Evolutionary conservation across 2,888 invertebrate genomes (phyloP).

Genomic region (Elysia crispata): DNA sequence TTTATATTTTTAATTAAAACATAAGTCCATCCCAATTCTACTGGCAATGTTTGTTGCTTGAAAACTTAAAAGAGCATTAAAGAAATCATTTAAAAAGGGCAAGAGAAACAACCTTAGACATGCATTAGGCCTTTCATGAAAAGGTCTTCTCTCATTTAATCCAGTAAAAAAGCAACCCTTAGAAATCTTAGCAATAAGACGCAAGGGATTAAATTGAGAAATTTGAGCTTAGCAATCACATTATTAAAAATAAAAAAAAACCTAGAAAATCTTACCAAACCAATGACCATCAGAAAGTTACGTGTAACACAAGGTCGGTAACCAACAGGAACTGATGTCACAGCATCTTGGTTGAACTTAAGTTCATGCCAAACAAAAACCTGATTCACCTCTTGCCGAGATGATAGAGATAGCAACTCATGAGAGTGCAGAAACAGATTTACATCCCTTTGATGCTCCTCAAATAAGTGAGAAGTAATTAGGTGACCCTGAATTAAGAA

Average conservation of each 20-base stretch:
- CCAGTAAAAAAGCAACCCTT: no score
- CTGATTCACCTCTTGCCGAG: constrained; percentile 66
- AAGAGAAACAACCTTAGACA: no score
- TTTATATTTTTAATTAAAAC: no score
- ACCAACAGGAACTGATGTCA: constrained; percentile 57
- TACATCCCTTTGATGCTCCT: constrained; percentile 86
- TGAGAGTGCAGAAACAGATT: constrained; percentile 86
- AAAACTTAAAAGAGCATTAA: no score
- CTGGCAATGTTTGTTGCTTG: no score
- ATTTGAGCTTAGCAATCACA: neutral
- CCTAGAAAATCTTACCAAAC: constrained; percentile 64
- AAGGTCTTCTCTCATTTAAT: no score
- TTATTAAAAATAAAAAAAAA: neutral
- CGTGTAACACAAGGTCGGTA: constrained; percentile 69
- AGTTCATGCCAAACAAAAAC: constrained; percentile 76
- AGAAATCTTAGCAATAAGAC: no score
- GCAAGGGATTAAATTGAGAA: no score
- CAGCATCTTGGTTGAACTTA: constrained; percentile 6
- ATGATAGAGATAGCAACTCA: constrained; percentile 82
- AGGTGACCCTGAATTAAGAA: constrained; percentile 82
- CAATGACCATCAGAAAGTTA: constrained; percentile 74
- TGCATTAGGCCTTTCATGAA: no score
- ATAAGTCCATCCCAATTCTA: no score
- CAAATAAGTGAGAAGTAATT: constrained; percentile 87
- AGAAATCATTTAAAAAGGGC: no score